Evolutionary conservation across 2,797 vertebrate genomes (phyloP), one percentile per base, ranked within the genome.

Genomic region (Halcyon leucocephala): DNA sequence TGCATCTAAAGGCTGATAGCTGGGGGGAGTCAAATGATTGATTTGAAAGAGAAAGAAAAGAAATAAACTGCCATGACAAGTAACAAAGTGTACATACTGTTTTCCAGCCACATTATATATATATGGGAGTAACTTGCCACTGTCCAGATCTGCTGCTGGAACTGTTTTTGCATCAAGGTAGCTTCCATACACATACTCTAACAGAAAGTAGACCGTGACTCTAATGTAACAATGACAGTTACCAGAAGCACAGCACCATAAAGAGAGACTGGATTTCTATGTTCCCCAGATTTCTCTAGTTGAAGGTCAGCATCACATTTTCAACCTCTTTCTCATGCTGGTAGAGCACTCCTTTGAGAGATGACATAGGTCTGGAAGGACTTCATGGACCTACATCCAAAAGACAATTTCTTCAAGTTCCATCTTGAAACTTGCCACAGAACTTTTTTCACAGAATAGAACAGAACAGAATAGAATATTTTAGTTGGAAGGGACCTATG

Each of bases 1-100:
- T 94, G 80, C 66, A 0, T 90, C 87, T 67, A 74, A 82, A 93
- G 72, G 65, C 6, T 85, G 86, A 65, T 95, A 89, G 80, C 51
- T 87, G 72, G 54, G 41, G 58, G 39, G 54, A 96, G 80, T 28
- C 74, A 88, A 85, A 91, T 94, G 84, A 96, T 73, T 79, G 65
- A 96, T 97, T 93, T 76, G 62, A 92, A 94, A 77, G 89, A 94
- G 90, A 94, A 89, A 95, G 87, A 89, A 73, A 90, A 91, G 79
- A 96, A 97, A 95, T 65, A 80, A 95, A 92, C 61, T 64, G 33
- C 71, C 55, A 24, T 90, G 90, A 90, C 88, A 93, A 77, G 71
- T 58, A 86, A 88, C 66, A 86, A 92, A 93, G 87, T 77, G 66
- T 85, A 70, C 1, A 5, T n/a, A 77, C 67, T 72, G 73, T 72